Percentiles rank a stretch among this genome's conserved stretches.
These are phyloP conservation scores for Lymantria dispar DNA, from an alignment of 2,888 invertebrate species.

Conservation along the genomic window DNA sequence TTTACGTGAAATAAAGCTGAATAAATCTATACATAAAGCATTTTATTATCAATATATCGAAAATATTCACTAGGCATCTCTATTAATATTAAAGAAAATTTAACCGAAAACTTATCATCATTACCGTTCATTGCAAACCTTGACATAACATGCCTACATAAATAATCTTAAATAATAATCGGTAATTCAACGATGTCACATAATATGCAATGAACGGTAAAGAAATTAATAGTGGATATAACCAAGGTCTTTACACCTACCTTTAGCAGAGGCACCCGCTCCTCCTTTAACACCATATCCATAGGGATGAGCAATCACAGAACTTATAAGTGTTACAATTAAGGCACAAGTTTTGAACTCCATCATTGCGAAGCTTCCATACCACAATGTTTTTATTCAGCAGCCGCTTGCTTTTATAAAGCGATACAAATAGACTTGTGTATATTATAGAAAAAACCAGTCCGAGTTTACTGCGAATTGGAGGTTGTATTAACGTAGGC, in stretches of 20 bases:
- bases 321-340: conserved; percentile 52
- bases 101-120: no score
- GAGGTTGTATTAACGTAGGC: conserved; percentile 61
- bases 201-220: no score
- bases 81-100: no score
- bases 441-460: conserved; percentile 72
- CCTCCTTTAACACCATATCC: conserved; percentile 70
- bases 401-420: conserved; percentile 71
- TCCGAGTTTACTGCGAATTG: conserved; percentile 68
- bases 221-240: no score
- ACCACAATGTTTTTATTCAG: conserved; percentile 63
- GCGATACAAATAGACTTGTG: conserved; percentile 70
- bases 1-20: no score
- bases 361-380: conserved; percentile 70
- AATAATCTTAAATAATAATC: no score
- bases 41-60: no score
- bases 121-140: no score
- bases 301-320: conserved; percentile 58
- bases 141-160: no score
- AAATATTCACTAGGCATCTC: no score
- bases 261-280: conserved; percentile 62
- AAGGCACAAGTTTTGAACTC: conserved; percentile 61
- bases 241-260: conserved; percentile 35
- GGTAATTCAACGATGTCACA: no score
- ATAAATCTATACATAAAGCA: no score